Conservation (phyloP, 2,888 invertebrate genomes). For the Protonemura montana region DNA sequence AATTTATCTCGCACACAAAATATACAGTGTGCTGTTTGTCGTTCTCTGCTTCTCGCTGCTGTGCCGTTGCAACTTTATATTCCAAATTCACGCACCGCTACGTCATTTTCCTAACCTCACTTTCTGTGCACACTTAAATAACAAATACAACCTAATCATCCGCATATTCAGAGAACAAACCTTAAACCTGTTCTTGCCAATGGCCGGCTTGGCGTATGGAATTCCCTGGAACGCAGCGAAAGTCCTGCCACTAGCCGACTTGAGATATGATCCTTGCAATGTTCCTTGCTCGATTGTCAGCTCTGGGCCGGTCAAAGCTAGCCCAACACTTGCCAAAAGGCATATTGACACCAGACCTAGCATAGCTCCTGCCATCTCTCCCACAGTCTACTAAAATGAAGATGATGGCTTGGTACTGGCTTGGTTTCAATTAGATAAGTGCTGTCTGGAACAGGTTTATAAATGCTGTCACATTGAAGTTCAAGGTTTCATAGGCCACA, state of each 20-base stretch:
- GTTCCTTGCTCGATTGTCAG: conserved; percentile 50
- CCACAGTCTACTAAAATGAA: too few species aligned
- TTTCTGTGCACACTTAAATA: too few species aligned
- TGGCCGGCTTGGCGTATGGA: conserved; percentile 72
- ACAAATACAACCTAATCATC: background rate
- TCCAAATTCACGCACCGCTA: too few species aligned
- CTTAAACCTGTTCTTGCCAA: conserved; percentile 69
- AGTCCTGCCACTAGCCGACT: conserved; percentile 55
- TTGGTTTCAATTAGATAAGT: background rate
- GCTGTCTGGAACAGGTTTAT: background rate
- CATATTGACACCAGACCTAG: background rate
- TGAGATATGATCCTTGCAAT: conserved; percentile 53
- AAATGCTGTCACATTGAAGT: background rate
- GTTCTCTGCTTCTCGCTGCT: too few species aligned
- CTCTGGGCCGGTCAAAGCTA: background rate
- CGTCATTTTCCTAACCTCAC: too few species aligned
- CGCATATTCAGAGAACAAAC: conserved; percentile 52
- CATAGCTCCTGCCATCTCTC: background rate
- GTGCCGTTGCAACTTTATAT: too few species aligned
- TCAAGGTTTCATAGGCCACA: too few species aligned
- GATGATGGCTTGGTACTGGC: background rate
- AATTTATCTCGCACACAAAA: too few species aligned
- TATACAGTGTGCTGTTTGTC: too few species aligned
- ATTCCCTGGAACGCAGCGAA: conserved; percentile 71
- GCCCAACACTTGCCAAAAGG: background rate